Base-by-base conservation (phyloP, 2,113 vertebrate species). In the Raja brachyura region DNA sequence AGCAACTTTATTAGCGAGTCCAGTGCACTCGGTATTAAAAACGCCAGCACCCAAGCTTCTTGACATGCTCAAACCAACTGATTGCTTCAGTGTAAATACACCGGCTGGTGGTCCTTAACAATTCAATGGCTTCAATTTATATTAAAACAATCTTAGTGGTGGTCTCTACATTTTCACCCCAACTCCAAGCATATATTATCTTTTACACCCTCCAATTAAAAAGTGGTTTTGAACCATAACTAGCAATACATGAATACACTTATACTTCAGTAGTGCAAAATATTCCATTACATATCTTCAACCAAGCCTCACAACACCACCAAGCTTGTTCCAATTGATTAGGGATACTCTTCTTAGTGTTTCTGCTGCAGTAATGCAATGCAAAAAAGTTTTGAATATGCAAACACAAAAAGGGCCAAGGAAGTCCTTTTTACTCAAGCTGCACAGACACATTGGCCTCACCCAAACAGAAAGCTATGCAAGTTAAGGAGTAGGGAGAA, bases 151-250 rank as follows among this genome's bases (percentile, higher is more conserved):
- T 13, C 56, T n/a, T n/a, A 88, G 56, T n/a, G 59, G n/a, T 31
- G n/a, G 59, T 63, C 56, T 63, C 83, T 63, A 88, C 61, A 88
- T 61, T 63, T n/a, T 88, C 59, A 88, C 83, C 83, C 83, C 1
- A n/a, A 31, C 83, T 85, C 56, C 56, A 61, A 63, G 8, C 83
- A 88, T 88, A 86, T 88, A 63, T 88, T 88, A 88, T 63, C 28
- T 31, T 88, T 63, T 31, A 88, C 83, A 61, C 56, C 83, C 5
- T 88, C 83, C 83, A 88, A 88, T 88, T 88, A 85, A 83, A 86
- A 88, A 88, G 83, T 88, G 83, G 83, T 88, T 88, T 63, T 88
- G 83, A 88, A 88, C 83, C 83, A 63, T 88, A 61, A 11, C 28
- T 63, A 63, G 11, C 11, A 88, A 61, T 6, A 31, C 83, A 88